Conservation (phyloP, 2,888 invertebrate species). For the Diarsia dahlii region DNA sequence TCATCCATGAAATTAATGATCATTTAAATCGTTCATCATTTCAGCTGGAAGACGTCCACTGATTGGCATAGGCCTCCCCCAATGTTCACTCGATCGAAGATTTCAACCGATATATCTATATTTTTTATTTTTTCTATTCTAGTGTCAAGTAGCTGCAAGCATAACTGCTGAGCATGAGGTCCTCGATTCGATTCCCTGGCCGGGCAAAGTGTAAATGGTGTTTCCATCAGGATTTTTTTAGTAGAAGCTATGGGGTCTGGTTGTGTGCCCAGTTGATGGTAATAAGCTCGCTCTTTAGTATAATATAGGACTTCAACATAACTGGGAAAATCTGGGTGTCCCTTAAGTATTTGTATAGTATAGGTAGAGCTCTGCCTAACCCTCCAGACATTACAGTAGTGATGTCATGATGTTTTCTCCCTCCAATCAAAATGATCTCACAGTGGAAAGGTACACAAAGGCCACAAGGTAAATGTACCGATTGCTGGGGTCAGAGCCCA, state of each 20-base stretch:
- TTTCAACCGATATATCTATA: too few relatives aligned
- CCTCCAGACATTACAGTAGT: background rate
- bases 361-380: background rate
- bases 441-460: background rate
- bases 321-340: background rate
- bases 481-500: slow-evolving; percentile 33
- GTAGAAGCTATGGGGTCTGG: background rate
- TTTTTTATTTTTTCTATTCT: too few relatives aligned
- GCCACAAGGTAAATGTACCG: slow-evolving; percentile 39
- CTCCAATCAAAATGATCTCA: background rate
- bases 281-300: background rate
- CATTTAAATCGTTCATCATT: too few relatives aligned
- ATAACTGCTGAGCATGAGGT: background rate
- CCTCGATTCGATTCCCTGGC: background rate
- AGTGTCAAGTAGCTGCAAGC: too few relatives aligned
- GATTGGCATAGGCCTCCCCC: too few relatives aligned
- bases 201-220: background rate
- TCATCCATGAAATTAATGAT: background rate
- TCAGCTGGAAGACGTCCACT: too few relatives aligned
- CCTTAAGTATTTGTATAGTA: background rate
- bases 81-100: too few relatives aligned
- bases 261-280: background rate
- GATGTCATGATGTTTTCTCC: background rate
- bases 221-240: background rate
- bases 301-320: background rate